Evolutionary conservation across 1,140 invertebrate genomes (phyloP).

Genomic region (Sipha flava): DNA sequence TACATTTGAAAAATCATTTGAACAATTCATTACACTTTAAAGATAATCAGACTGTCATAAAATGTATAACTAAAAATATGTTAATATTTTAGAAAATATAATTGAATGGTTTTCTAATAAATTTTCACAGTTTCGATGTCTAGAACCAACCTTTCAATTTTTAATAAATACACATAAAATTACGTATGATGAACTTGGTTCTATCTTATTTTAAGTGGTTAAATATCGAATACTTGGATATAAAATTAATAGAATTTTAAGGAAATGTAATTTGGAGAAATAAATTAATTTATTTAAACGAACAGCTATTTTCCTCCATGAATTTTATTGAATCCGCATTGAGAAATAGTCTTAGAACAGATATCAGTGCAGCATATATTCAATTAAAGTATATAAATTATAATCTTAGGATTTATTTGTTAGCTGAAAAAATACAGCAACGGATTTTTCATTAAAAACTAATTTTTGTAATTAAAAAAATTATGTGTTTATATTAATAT

Average conservation of each 20-base stretch:
- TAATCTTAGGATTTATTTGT: not conserved
- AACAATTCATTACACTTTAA: no score
- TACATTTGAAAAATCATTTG: not conserved
- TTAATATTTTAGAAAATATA: not conserved
- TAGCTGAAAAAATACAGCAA: not conserved
- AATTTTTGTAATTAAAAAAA: not conserved
- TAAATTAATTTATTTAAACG: not conserved
- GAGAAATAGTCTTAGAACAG: no score
- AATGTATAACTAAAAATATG: not conserved
- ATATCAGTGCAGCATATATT: not conserved
- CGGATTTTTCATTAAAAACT: not conserved
- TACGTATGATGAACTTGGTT: not conserved
- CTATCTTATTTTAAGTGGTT: no score
- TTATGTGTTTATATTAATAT: not conserved
- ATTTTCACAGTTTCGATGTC: not conserved
- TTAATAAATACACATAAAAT: not conserved
- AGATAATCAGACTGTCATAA: no score
- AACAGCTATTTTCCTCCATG: no score
- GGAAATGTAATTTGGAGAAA: not conserved
- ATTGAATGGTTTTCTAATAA: not conserved
- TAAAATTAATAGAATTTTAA: not conserved
- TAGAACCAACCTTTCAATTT: not conserved
- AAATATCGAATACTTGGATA: not conserved
- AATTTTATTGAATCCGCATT: no score
- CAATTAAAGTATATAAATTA: not conserved